phyloP scores from a whole-genome alignment of 2,797 vertebrate species.

The Xerus rutilus region DNA sequence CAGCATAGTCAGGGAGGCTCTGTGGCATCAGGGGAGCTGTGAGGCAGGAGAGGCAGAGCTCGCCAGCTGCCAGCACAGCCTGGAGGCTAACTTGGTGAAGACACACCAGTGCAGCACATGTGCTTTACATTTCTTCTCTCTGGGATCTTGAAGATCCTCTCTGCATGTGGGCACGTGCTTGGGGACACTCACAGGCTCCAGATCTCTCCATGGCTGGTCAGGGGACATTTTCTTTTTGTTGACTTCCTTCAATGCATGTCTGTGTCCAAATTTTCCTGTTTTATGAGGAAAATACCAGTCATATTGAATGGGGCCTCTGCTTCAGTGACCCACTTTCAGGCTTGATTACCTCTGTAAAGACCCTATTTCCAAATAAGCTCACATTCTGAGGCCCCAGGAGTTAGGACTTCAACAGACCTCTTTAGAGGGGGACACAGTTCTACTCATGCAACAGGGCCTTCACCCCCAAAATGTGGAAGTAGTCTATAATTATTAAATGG shows the following conservation, averaged over 20 bases:
- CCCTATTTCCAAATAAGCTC: neutral
- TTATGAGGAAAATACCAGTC: neutral
- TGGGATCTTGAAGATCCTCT: neutral
- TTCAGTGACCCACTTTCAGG: neutral
- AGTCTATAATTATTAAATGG: neutral
- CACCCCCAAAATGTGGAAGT: neutral
- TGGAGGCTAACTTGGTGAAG: neutral
- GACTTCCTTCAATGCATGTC: fast-evolving
- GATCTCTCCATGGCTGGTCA: too few relatives aligned
- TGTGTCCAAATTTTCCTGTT: neutral
- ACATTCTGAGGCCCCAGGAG: neutral
- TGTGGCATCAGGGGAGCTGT: neutral
- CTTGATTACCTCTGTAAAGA: neutral
- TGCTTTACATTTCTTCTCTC: neutral
- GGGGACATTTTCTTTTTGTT: neutral
- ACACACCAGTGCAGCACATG: too few relatives aligned
- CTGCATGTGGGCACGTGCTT: neutral
- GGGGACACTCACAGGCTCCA: too few relatives aligned
- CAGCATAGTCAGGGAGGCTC: neutral
- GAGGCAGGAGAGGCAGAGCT: fast-evolving
- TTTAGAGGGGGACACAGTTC: fast-evolving
- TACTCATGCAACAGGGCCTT: neutral
- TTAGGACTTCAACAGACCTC: neutral
- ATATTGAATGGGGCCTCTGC: neutral
- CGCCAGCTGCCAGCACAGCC: neutral